Evolutionary conservation across 1,140 invertebrate species (phyloP), one percentile per base, ranked within the genome.

Genomic region (Rhopalosiphum padi): DNA sequence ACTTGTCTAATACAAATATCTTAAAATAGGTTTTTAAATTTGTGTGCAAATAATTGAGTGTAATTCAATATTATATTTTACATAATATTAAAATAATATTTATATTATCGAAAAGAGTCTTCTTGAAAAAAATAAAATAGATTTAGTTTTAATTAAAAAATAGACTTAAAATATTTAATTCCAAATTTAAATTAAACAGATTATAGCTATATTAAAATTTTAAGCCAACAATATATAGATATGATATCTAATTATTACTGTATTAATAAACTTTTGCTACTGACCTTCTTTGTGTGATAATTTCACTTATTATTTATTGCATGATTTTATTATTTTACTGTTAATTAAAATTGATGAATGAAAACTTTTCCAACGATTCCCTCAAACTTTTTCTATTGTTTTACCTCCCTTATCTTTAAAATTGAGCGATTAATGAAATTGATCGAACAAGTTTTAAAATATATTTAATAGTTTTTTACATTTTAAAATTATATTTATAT

Each of bases 321-420:
- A 9, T 30, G 7, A 77, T 91, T 60, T 60, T 46, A 91, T 77
- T 91, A 91, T 91, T 91, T 77, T 35, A 48, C 90, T 43, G 37
- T 77, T 77, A 77, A 91, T 82, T 48, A 82, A 77, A 77, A 91
- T 48, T 91, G 22, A 91, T 82, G 53, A 46, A 91, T 23, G 18
- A 48, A 46, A 91, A 82, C 90, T 91, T 91, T 82, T 82, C 30
- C 25, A 91, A 23, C 35, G 3, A 15, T n/a, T 77, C n/a, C 41
- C 8, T 77, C 60, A 91, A 91, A 91, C 90, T 91, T 91, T 91
- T 68, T 30, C 41, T 68, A 91, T 25, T 89, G 22, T 55, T 89
- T 37, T 37, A 55, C 48, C 23, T 55, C 1, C 0, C 48, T 15
- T 23, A 35, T 41, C 8, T 89, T 53, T 89, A 89, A 89, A 89